Percentiles rank a stretch among this genome's conserved stretches.
Conservation (phyloP, 2,113 vertebrate species). For the Gobio gobio region DNA sequence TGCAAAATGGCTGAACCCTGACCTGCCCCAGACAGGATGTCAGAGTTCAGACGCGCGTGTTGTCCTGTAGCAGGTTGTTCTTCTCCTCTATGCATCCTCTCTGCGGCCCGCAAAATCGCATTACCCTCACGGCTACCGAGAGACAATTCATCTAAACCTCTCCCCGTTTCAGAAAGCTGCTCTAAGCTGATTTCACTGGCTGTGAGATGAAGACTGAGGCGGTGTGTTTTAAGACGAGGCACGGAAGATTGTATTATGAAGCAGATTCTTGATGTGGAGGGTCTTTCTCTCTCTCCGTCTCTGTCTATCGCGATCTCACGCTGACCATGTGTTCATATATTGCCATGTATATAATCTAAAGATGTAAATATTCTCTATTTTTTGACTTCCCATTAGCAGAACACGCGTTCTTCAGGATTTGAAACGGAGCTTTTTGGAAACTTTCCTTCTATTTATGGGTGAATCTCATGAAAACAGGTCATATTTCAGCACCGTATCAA, state of each 20-base stretch:
- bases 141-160: constrained; percentile 24
- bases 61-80: constrained; percentile 1
- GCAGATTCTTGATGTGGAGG: background rate
- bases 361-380: constrained; percentile 62
- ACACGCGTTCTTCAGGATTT: constrained; percentile 47
- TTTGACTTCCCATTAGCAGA: constrained; percentile 54
- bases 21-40: background rate
- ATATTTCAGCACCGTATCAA: background rate
- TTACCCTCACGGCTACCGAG: constrained; percentile 25
- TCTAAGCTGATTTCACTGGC: constrained; percentile 13
- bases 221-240: background rate
- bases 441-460: constrained; percentile 25
- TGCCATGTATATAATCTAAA: constrained; percentile 58
- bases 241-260: background rate
- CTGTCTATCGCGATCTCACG: constrained; percentile 3
- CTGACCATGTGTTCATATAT: constrained; percentile 30
- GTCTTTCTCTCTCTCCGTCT: constrained; percentile 17
- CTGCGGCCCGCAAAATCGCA: constrained; percentile 34
- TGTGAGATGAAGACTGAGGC: constrained; percentile 33
- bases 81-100: constrained; percentile 13
- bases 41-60: constrained; percentile 3
- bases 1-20: background rate
- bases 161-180: background rate
- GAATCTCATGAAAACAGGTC: constrained; percentile 14
- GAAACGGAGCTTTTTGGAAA: constrained; percentile 40